These are phyloP conservation scores for Chloroclystis v-ata DNA, from an alignment of 2,888 invertebrate genomes.

Conservation along the genomic window DNA sequence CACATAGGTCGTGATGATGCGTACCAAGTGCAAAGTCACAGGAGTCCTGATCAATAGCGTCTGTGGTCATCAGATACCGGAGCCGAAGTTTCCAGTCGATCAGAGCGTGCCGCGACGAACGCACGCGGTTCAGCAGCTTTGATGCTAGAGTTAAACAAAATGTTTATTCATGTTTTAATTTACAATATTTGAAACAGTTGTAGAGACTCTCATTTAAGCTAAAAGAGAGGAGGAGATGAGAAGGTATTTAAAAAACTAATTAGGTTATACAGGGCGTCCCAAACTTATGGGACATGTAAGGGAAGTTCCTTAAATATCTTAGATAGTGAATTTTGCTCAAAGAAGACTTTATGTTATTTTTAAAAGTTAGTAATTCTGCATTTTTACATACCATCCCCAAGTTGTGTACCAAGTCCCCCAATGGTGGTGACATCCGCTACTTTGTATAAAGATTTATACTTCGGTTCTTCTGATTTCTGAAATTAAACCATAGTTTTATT, in stretches of 20 bases:
- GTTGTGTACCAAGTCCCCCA: slow-evolving; percentile 41
- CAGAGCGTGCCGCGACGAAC: slow-evolving; percentile 82
- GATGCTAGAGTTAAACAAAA: slow-evolving; percentile 25
- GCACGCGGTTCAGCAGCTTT: slow-evolving; percentile 74
- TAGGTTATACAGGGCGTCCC: no score
- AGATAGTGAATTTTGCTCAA: no score
- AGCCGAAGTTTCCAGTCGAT: slow-evolving; percentile 91
- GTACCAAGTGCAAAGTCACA: slow-evolving; percentile 87
- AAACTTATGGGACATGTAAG: no score
- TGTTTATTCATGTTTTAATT: no score
- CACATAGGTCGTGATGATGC: no score
- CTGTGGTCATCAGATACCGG: slow-evolving; percentile 83
- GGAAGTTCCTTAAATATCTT: no score
- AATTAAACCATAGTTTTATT: not conserved
- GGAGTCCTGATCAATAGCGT: slow-evolving; percentile 80
- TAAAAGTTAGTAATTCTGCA: no score
- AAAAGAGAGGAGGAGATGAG: no score
- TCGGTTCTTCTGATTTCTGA: slow-evolving; percentile 78
- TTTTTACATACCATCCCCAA: not conserved
- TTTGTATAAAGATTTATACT: slow-evolving; percentile 77
- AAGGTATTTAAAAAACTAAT: no score
- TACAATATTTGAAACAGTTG: no score
- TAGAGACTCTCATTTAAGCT: no score
- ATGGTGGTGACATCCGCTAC: slow-evolving; percentile 71
- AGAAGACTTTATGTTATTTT: no score